These are phyloP conservation scores for Plecotus auritus DNA, from an alignment of 2,113 vertebrate genomes.

Conservation along the genomic window DNA sequence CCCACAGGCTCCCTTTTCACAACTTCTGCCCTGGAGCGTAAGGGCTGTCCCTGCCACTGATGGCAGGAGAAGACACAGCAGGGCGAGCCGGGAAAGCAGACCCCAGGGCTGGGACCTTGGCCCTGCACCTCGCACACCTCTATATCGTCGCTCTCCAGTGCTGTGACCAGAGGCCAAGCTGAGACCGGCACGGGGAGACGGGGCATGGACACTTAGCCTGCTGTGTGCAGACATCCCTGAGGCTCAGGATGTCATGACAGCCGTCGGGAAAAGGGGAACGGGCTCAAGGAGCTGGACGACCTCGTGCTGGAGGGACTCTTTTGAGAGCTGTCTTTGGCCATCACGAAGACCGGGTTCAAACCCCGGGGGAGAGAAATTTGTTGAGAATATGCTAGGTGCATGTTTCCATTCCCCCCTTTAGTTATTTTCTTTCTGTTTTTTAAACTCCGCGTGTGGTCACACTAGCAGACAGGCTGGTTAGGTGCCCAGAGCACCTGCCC, in stretches of 20 bases:
- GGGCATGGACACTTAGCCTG: neutral
- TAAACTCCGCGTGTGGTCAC: neutral
- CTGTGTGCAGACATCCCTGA: neutral
- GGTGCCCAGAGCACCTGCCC: rapidly evolving
- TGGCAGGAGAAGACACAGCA: neutral
- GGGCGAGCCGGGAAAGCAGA: neutral
- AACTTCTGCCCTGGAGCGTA: neutral
- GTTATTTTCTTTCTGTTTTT: neutral
- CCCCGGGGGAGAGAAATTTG: neutral
- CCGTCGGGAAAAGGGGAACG: constrained; percentile 8
- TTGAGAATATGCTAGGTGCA: neutral
- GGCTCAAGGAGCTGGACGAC: neutral
- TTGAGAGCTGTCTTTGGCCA: neutral
- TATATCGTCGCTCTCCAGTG: rapidly evolving
- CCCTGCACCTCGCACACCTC: too few species aligned
- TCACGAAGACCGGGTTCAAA: neutral
- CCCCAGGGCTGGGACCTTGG: too few species aligned
- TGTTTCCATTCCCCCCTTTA: neutral
- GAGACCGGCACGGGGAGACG: rapidly evolving
- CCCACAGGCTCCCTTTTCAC: neutral
- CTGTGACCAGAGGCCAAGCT: rapidly evolving
- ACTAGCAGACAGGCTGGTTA: too few species aligned
- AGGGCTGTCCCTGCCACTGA: neutral
- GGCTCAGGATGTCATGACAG: neutral
- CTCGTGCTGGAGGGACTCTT: rapidly evolving